A percentile compares a stretch with the other conserved stretches of the same genome.
These are phyloP conservation scores for Neomorphus geoffroyi DNA, from an alignment of 2,797 vertebrate genomes.

Conservation along the genomic window DNA sequence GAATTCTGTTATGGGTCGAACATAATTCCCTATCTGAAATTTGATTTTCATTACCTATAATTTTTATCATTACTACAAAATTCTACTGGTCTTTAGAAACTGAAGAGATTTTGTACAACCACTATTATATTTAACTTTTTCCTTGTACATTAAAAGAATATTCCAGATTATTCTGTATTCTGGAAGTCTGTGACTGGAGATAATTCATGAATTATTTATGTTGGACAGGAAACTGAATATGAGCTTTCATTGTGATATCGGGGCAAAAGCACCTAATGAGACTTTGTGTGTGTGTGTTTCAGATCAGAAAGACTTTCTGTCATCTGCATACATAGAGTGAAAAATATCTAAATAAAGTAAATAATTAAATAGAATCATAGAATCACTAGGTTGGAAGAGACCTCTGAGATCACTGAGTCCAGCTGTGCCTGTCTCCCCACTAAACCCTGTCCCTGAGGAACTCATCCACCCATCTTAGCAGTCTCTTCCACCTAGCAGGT, in stretches of 20 bases:
- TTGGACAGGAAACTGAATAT: neutral
- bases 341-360: neutral
- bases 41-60: neutral
- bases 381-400: no score
- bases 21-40: neutral
- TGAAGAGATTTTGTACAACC: neutral
- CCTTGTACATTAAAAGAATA: neutral
- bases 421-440: no score
- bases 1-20: neutral
- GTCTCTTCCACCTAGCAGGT: neutral
- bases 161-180: neutral
- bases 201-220: neutral
- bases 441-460: no score
- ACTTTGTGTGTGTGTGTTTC: neutral
- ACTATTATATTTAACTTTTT: neutral
- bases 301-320: neutral
- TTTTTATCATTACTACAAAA: neutral
- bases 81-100: neutral
- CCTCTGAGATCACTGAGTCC: no score
- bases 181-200: neutral
- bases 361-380: neutral
- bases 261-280: neutral
- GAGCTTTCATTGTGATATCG: neutral
- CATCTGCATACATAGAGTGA: neutral
- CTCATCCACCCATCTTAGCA: no score